A percentile compares a stretch with the other conserved stretches of the same genome.
Conservation (phyloP, 2,113 vertebrate species). For the Nothocercus nigrocapillus region DNA sequence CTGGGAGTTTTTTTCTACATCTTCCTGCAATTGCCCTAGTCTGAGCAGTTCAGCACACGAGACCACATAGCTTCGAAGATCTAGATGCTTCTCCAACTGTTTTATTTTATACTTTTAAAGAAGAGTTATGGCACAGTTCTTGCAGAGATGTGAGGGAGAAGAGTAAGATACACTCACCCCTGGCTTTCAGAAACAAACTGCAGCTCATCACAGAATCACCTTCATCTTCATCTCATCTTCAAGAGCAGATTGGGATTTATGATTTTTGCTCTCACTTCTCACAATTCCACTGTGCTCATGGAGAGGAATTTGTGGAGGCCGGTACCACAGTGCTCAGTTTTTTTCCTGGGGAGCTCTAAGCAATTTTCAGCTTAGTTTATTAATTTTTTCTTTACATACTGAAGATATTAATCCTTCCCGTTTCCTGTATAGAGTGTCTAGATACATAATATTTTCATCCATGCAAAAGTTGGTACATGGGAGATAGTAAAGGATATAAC, state of each 20-base stretch:
- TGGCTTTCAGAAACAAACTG: not conserved
- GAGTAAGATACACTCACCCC: not conserved
- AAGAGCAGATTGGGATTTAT: not conserved
- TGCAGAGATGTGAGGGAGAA: not conserved
- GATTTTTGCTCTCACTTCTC: not conserved
- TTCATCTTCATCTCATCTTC: not conserved
- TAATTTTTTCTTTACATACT: not conserved
- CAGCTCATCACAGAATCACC: not conserved
- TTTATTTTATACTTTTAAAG: not conserved
- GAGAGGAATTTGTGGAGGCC: not conserved
- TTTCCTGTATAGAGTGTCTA: fast-evolving
- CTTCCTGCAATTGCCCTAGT: not conserved
- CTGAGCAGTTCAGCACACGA: not conserved
- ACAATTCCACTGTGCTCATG: fast-evolving
- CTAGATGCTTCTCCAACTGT: not conserved
- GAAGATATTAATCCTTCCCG: not conserved
- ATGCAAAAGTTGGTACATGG: not conserved
- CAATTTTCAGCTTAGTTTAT: not conserved
- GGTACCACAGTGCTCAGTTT: not conserved
- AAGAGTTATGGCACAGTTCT: not conserved
- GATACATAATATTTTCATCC: not conserved
- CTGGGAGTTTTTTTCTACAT: not conserved
- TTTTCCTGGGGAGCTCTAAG: not conserved
- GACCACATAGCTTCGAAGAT: fast-evolving
- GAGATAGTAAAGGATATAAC: not conserved